Evolutionary conservation across 1,140 invertebrate genomes (phyloP).

Genomic region (Hycleus phaleratus): DNA sequence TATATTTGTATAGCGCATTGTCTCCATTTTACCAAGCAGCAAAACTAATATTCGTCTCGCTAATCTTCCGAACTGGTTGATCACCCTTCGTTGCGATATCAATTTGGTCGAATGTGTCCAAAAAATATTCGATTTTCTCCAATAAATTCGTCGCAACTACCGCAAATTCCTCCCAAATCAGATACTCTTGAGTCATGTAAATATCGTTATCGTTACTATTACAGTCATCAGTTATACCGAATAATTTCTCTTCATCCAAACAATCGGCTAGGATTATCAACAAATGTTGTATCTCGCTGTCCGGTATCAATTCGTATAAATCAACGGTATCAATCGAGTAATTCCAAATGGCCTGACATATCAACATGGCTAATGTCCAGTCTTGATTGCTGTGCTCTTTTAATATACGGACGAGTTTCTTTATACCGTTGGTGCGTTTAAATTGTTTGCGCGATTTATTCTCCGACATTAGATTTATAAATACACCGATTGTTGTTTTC

Average conservation of each 20-base stretch:
- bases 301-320: conserved; percentile 43
- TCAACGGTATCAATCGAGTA: conserved; percentile 53
- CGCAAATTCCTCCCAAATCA: conserved; percentile 57
- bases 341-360: conserved; percentile 66
- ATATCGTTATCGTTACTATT: conserved; percentile 32
- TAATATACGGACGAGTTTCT: conserved; percentile 49
- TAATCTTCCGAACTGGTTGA: conserved; percentile 21
- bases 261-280: conserved; percentile 50
- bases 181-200: conserved; percentile 37
- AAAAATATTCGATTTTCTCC: conserved; percentile 44
- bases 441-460: conserved; percentile 48
- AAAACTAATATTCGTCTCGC: conserved; percentile 37
- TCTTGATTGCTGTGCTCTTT: conserved; percentile 49
- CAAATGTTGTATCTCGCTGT: conserved; percentile 48
- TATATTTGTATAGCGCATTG: neutral
- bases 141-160: conserved; percentile 54
- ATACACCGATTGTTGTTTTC: conserved; percentile 56
- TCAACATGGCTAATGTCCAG: conserved; percentile 53
- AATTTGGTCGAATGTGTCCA: conserved; percentile 36
- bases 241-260: conserved; percentile 45
- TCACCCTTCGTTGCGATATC: conserved; percentile 21
- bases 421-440: conserved; percentile 39
- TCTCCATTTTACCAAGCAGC: conserved; percentile 33
- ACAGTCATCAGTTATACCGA: conserved; percentile 32
- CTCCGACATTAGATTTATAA: conserved; percentile 62